Conservation (phyloP, 2,113 vertebrate species). For the Hippocampus abdominalis region DNA sequence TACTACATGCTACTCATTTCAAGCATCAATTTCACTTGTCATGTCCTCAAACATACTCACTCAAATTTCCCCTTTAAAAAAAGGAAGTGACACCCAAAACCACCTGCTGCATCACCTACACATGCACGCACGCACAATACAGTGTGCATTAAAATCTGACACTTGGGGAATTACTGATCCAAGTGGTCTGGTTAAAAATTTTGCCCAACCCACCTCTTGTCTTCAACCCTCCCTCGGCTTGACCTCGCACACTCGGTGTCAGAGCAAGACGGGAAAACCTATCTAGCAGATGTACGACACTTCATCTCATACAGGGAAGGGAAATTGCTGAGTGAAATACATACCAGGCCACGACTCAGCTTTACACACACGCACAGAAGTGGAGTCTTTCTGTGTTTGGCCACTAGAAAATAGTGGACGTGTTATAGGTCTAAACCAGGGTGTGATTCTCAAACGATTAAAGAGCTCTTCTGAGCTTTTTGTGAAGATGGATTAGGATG, state of each 20-base stretch:
- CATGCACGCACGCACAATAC: constrained; percentile 12
- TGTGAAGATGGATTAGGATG: not conserved
- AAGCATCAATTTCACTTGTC: constrained; percentile 37
- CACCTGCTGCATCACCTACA: constrained; percentile 47
- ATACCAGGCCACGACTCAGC: constrained; percentile 53
- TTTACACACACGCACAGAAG: constrained; percentile 2
- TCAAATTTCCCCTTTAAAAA: constrained; percentile 13
- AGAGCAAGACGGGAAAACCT: constrained; percentile 54
- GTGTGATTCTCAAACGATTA: not conserved
- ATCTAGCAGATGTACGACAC: constrained; percentile 69
- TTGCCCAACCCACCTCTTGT: constrained; percentile 24
- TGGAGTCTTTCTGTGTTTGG: constrained; percentile 2
- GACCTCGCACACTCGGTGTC: constrained; percentile 5
- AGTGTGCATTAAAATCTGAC: constrained; percentile 34
- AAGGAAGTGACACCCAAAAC: constrained; percentile 51
- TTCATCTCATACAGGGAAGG: constrained; percentile 54
- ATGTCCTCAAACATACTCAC: constrained; percentile 47
- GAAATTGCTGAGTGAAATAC: constrained; percentile 64
- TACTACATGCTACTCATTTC: too few species aligned
- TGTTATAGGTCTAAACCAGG: constrained; percentile 26
- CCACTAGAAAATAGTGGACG: constrained; percentile 19
- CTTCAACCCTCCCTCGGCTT: constrained; percentile 23
- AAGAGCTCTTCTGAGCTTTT: not conserved
- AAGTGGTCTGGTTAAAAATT: constrained; percentile 40
- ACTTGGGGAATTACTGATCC: constrained; percentile 39